phyloP scores from a whole-genome alignment of 2,113 vertebrate genomes.

The Cardinalis cardinalis region DNA sequence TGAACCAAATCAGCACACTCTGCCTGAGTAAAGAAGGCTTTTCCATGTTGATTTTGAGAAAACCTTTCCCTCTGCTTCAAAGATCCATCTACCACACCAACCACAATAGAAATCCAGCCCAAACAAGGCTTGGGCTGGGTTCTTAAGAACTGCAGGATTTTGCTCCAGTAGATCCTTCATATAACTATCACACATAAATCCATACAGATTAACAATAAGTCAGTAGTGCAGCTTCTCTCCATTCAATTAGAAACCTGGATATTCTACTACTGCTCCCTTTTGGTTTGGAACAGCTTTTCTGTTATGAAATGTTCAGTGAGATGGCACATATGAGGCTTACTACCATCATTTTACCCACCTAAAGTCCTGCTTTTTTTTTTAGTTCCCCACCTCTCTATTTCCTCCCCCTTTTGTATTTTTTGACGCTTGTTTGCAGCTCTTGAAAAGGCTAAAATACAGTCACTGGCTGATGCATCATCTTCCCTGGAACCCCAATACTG shows the following conservation, averaged over 20 bases:
- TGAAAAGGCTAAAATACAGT: conserved; percentile 68
- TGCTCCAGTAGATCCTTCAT: not conserved
- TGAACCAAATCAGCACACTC: not conserved
- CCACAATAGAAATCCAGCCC: not conserved
- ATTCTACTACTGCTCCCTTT: not conserved
- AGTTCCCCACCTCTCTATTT: not conserved
- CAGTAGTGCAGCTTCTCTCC: not conserved
- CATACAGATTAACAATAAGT: not conserved
- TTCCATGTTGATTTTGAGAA: not conserved
- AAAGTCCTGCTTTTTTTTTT: not conserved
- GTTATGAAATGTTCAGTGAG: not conserved
- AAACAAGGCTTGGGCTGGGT: not conserved
- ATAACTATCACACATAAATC: not conserved
- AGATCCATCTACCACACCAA: not conserved
- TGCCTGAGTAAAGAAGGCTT: not conserved
- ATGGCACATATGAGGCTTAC: not conserved
- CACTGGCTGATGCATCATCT: conserved; percentile 65
- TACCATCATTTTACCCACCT: not conserved
- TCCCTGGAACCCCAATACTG: conserved; percentile 67
- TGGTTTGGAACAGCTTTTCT: not conserved
- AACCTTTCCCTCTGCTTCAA: not conserved
- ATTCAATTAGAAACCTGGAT: not conserved
- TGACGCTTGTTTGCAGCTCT: conserved; percentile 62
- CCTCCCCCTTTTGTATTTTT: conserved; percentile 22
- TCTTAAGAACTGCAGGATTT: not conserved